These are phyloP conservation scores for Laterallus jamaicensis DNA, from an alignment of 2,113 vertebrate genomes.

Conservation along the genomic window DNA sequence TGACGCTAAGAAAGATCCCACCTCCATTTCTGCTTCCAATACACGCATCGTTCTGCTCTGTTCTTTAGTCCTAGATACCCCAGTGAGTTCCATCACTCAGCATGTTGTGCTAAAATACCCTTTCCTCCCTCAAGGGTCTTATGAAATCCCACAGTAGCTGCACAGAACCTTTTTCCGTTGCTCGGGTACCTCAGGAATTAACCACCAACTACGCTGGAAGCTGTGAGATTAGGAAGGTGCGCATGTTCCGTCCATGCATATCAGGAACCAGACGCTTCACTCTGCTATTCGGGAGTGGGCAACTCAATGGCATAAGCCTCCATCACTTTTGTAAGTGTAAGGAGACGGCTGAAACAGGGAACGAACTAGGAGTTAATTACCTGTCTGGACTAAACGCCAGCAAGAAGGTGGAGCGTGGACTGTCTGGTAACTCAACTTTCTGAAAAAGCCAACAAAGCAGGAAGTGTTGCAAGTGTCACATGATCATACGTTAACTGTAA, in stretches of 20 bases:
- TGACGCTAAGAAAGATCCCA: neutral
- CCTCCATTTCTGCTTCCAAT: neutral
- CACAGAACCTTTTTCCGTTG: neutral
- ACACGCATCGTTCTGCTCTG: neutral
- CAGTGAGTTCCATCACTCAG: neutral
- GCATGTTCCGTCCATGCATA: neutral
- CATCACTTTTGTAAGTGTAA: neutral
- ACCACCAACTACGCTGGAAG: neutral
- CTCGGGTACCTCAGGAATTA: neutral
- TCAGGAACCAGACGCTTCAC: neutral
- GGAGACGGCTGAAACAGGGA: conserved; percentile 38
- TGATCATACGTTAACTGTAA: conserved; percentile 44
- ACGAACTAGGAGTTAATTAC: conserved; percentile 74
- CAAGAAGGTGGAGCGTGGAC: conserved; percentile 97
- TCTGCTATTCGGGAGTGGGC: neutral
- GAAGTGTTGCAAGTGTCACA: conserved; percentile 58
- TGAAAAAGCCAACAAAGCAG: conserved; percentile 76
- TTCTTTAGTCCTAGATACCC: neutral
- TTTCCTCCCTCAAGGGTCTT: neutral
- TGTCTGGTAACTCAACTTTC: conserved; percentile 99
- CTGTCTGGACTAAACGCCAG: conserved; percentile 99
- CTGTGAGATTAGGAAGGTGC: neutral
- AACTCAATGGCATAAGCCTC: neutral
- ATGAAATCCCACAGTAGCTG: neutral
- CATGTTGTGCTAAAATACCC: neutral